phyloP scores from a whole-genome alignment of 1,140 invertebrate species.

The Lucilia sericata region DNA sequence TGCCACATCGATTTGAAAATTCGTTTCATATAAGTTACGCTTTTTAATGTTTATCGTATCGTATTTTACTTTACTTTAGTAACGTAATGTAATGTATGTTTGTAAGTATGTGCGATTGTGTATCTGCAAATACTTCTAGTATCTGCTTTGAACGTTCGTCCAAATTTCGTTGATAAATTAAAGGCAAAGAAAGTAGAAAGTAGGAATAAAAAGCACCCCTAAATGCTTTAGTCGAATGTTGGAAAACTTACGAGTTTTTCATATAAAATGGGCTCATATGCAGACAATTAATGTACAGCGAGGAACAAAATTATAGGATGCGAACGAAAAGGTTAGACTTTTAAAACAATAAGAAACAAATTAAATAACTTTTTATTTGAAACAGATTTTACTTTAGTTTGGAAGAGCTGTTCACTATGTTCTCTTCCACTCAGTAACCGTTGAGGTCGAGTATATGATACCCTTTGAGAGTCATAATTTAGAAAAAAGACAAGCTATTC shows the following conservation, averaged over 20 bases:
- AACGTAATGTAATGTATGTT: neutral
- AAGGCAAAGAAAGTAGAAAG: slow-evolving; percentile 16
- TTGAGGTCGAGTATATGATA: too few species aligned
- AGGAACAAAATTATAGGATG: neutral
- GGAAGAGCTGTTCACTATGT: too few species aligned
- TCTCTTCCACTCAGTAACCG: too few species aligned
- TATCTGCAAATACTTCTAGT: neutral
- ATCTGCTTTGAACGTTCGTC: neutral
- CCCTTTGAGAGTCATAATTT: too few species aligned
- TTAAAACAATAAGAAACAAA: too few species aligned
- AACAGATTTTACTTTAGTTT: too few species aligned
- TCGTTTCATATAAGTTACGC: slow-evolving; percentile 40
- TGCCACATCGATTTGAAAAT: slow-evolving; percentile 42
- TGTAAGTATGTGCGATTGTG: neutral
- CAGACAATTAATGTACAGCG: slow-evolving; percentile 20
- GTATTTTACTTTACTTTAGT: neutral
- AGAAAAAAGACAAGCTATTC: too few species aligned
- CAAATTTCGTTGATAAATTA: slow-evolving; percentile 30
- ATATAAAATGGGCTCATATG: slow-evolving; percentile 38
- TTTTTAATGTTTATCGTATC: slow-evolving; percentile 36
- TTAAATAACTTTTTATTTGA: too few species aligned
- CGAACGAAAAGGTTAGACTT: too few species aligned
- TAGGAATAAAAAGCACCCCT: slow-evolving; percentile 31
- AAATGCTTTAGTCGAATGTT: slow-evolving; percentile 15
- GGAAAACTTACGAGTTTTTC: slow-evolving; percentile 21